A percentile compares a stretch with the other conserved stretches of the same genome.
Evolutionary conservation across 2,113 vertebrate genomes (phyloP).

Genomic region (Ciconia stormi): DNA sequence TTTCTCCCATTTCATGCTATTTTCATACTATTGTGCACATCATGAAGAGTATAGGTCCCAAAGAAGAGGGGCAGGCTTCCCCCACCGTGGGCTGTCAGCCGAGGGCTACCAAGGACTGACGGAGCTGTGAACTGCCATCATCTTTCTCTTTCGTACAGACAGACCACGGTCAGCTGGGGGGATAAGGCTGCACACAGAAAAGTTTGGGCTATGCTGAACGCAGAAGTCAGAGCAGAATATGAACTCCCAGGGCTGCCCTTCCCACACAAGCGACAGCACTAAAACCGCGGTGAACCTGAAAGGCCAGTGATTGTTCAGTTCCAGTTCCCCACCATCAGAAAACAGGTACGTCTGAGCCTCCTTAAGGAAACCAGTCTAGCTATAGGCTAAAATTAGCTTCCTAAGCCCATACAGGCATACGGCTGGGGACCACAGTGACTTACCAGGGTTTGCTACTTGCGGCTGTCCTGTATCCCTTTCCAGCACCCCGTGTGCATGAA

Average conservation of each 20-base stretch:
- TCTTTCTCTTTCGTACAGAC: not conserved
- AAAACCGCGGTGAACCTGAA: not conserved
- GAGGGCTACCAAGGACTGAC: not conserved
- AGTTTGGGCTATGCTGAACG: not conserved
- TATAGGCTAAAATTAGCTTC: not conserved
- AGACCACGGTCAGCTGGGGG: fast-evolving
- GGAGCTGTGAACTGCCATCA: not conserved
- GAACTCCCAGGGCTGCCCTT: not conserved
- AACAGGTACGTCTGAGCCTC: not conserved
- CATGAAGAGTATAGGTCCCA: not conserved
- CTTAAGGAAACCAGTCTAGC: not conserved
- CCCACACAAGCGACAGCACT: not conserved
- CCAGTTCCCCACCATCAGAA: not conserved
- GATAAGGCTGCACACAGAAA: not conserved
- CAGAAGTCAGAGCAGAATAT: not conserved
- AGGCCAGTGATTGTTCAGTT: not conserved
- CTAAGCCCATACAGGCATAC: not conserved
- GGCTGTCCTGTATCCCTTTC: slow-evolving; percentile 29
- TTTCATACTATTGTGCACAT: not conserved
- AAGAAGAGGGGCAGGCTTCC: not conserved
- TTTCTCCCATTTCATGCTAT: not conserved
- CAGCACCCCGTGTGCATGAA: slow-evolving; percentile 76
- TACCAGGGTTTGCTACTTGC: slow-evolving; percentile 69
- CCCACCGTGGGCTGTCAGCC: fast-evolving
- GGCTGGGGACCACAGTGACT: not conserved